These are phyloP conservation scores for Montipora capricornis DNA, from an alignment of 64 coral and sea anemone species.

Conservation along the genomic window DNA sequence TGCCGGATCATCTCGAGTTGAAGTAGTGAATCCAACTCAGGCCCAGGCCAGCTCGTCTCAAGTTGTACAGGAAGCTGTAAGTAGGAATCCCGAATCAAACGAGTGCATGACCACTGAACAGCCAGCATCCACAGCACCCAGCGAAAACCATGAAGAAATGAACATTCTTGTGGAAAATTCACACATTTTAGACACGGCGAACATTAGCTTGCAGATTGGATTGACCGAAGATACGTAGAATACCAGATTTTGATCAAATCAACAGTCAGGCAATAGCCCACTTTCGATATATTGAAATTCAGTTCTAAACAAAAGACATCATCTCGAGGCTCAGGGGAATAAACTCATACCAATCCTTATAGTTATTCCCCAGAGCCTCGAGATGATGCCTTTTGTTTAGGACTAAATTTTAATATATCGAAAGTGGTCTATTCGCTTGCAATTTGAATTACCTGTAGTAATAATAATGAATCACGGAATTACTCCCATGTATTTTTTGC, in stretches of 20 bases:
- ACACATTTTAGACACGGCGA: constrained; percentile 7
- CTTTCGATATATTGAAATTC: too few species aligned
- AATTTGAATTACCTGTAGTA: neutral
- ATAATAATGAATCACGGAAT: neutral
- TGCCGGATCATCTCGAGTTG: neutral
- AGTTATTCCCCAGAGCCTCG: too few species aligned
- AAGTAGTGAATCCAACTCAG: neutral
- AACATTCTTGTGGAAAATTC: neutral
- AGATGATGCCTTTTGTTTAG: too few species aligned
- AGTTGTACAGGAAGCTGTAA: constrained; percentile 21
- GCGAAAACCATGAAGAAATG: constrained; percentile 27
- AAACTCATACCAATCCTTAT: too few species aligned
- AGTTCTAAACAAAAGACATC: too few species aligned
- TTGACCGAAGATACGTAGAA: neutral
- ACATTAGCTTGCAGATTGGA: constrained; percentile 7
- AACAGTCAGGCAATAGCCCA: too few species aligned
- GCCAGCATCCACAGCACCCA: constrained; percentile 35
- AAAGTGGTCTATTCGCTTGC: neutral
- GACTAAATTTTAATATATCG: too few species aligned
- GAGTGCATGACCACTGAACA: constrained; percentile 24
- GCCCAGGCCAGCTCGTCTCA: neutral
- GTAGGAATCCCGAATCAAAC: neutral
- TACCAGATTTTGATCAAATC: neutral
- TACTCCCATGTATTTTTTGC: constrained; percentile 13
- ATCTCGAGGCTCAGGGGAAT: too few species aligned